These are phyloP conservation scores for Sitophilus oryzae DNA, from an alignment of 1,140 invertebrate species.

Conservation along the genomic window DNA sequence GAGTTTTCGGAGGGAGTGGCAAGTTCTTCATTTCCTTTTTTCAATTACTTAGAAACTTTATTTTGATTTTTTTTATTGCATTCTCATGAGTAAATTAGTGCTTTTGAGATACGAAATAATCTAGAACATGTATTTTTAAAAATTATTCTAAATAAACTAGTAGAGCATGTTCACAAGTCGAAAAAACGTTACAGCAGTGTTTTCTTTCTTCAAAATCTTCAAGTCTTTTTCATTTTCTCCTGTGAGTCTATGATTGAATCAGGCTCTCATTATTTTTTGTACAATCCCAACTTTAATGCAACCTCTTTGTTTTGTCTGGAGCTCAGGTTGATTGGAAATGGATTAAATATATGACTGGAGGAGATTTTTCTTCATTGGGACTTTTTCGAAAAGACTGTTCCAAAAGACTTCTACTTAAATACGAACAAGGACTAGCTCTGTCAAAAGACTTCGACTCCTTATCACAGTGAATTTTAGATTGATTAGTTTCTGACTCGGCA, in stretches of 20 bases:
- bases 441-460: not conserved
- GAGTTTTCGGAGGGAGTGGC: too few species aligned
- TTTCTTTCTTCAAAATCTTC: too few species aligned
- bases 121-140: too few species aligned
- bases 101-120: too few species aligned
- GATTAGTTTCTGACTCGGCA: not conserved
- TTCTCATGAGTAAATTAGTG: too few species aligned
- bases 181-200: too few species aligned
- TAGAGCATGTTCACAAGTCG: too few species aligned
- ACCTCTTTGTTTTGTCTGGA: constrained; percentile 61
- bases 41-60: too few species aligned
- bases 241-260: not conserved
- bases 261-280: constrained; percentile 45
- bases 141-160: too few species aligned
- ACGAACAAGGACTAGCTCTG: not conserved
- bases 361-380: constrained; percentile 24
- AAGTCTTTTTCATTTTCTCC: too few species aligned
- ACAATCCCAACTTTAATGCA: constrained; percentile 60
- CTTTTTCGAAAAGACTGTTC: not conserved
- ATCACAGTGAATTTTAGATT: constrained; percentile 5
- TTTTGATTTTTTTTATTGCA: too few species aligned
- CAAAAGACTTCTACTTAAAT: not conserved
- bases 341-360: constrained; percentile 52
- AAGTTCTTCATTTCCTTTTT: too few species aligned
- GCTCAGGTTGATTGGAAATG: constrained; percentile 55